A percentile compares a stretch with the other conserved stretches of the same genome.
Conservation (phyloP, 2,113 vertebrate genomes). For the Tyrannus savana region DNA sequence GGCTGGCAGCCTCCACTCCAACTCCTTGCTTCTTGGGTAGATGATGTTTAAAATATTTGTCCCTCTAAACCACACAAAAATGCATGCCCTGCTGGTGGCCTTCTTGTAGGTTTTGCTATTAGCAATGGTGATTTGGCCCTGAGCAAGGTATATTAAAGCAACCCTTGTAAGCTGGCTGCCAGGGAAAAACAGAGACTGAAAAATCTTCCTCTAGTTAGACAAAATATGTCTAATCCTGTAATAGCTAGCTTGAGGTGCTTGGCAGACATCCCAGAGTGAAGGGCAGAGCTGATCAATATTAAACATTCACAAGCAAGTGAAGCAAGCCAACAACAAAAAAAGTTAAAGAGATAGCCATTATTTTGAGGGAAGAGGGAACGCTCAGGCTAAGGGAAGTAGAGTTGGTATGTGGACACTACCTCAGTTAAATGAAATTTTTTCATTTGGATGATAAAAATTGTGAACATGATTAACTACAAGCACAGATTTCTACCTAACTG, state of each 20-base stretch:
- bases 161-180: conserved; percentile 38
- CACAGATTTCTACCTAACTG: neutral
- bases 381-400: neutral
- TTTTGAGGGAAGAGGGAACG: neutral
- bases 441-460: neutral
- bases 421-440: neutral
- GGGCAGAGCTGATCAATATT: conserved; percentile 52
- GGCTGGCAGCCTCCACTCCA: neutral
- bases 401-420: neutral
- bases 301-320: neutral
- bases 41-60: neutral
- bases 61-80: neutral
- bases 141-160: conserved; percentile 39
- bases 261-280: conserved; percentile 38
- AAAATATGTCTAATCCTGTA: conserved; percentile 56
- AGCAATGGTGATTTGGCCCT: conserved; percentile 18
- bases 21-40: neutral
- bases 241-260: conserved; percentile 38
- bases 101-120: conserved; percentile 32
- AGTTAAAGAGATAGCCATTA: neutral
- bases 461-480: neutral
- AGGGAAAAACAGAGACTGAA: conserved; percentile 35
- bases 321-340: conserved; percentile 19
- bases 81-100: conserved; percentile 8
- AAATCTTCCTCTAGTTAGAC: conserved; percentile 46